These are phyloP conservation scores for Yoshiicerus persimilis DNA, from an alignment of 1,140 invertebrate species.

Conservation along the genomic window DNA sequence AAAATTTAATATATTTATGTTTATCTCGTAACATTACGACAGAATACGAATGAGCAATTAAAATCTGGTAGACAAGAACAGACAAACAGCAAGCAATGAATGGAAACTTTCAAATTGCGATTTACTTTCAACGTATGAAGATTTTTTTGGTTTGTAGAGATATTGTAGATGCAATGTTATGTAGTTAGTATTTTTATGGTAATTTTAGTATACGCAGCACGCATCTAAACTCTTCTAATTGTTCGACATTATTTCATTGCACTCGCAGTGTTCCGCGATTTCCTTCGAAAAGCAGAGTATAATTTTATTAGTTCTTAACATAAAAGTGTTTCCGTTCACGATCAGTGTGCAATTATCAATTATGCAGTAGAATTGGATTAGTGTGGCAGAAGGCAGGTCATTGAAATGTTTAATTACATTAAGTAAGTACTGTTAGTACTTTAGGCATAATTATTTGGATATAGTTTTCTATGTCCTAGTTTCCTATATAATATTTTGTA, in stretches of 20 bases:
- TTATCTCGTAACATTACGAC: background rate
- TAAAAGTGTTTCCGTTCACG: background rate
- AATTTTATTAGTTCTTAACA: background rate
- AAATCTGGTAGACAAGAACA: background rate
- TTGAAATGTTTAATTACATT: background rate
- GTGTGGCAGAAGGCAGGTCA: background rate
- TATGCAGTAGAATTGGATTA: background rate
- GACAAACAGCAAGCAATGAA: background rate
- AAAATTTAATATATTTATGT: background rate
- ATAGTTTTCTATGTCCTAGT: no score
- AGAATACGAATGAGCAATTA: background rate
- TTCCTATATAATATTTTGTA: background rate
- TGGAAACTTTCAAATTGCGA: background rate
- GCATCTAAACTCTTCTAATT: background rate
- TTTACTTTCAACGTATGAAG: background rate
- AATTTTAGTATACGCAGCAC: background rate
- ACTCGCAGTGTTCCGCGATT: background rate
- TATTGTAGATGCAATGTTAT: background rate
- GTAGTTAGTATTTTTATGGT: no score
- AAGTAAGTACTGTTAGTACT: no score
- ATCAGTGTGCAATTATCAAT: background rate
- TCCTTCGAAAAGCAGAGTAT: background rate
- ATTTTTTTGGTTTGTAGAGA: background rate
- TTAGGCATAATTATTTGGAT: background rate
- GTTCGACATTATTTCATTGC: background rate